Evolutionary conservation across 2,113 vertebrate species (phyloP), one percentile per base, ranked within the genome.

Genomic region (Ptychochromis oligacanthus): DNA sequence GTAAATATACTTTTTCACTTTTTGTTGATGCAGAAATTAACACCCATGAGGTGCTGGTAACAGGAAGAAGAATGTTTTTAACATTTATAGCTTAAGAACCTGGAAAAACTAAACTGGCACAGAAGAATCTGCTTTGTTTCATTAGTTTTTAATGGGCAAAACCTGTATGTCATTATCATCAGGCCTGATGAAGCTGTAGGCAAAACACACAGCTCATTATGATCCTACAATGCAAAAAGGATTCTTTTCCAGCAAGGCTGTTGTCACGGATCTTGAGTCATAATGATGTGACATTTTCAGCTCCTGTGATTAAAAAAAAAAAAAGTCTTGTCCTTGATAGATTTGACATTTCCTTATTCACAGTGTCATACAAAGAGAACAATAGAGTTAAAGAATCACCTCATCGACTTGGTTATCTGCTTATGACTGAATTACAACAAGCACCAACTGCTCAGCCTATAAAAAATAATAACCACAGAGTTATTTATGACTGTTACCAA

Each of bases 151-250:
- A 89, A 87, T 79, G 79, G 54, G 12, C 10, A n/a, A 82, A 90
- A 86, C 38, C 87, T 87, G 87, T 1, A 7, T 36, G 62, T 76
- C 80, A 81, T 91, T 60, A 87, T 62, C 83, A 77, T 67, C 56
- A 49, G 56, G 28, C 34, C 75, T 75, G 79, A 81, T 67, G 83
- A 82, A 86, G 83, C 84, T 72, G 70, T 26, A 43, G 75, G 70
- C 43, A 72, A 67, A 87, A 80, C 81, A 67, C 76, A 49, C 77
- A 46, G 38, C 89, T 92, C 82, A 81, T 90, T 90, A 90, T 24
- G 80, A 83, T 52, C 43, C 60, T 3, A 17, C 75, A 84, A 83
- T 49, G 40, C 40, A 10, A 75, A 76, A 76, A 52, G n/a, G 55
- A 82, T 83, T 84, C 14, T 70, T 81, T 38, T 28, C 57, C 38